A percentile compares a stretch with the other conserved stretches of the same genome.
These are phyloP conservation scores for Catostylus mosaicus DNA, from an alignment of 30 jellyfish, hydroid and myxozoan species.

Conservation along the genomic window DNA sequence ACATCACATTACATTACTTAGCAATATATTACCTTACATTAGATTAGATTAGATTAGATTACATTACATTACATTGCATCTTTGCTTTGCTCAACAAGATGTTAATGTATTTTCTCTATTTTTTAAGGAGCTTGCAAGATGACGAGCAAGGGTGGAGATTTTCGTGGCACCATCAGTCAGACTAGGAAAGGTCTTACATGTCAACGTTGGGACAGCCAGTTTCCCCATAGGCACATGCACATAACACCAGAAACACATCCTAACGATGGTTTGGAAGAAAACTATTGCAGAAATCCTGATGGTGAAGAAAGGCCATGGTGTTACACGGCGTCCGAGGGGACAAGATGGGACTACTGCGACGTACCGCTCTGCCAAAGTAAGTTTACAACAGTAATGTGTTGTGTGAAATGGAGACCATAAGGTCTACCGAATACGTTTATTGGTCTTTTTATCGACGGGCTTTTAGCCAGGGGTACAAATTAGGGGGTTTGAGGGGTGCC, in stretches of 20 bases:
- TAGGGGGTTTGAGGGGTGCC: no score
- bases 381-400: no score
- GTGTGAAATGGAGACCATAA: no score
- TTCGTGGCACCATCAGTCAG: background rate
- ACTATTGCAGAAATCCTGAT: constrained; percentile 8
- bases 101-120: no score
- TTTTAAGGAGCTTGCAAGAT: constrained; percentile 1
- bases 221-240: background rate
- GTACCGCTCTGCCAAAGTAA: background rate
- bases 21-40: no score
- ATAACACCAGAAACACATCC: background rate
- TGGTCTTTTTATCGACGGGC: no score
- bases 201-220: constrained; percentile 6
- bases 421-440: no score
- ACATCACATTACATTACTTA: no score
- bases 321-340: background rate
- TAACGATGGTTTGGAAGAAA: background rate
- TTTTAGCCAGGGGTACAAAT: no score
- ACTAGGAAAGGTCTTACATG: background rate
- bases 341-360: background rate
- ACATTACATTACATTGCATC: no score
- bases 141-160: background rate
- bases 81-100: no score
- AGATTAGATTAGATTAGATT: no score
- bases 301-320: constrained; percentile 1